Evolutionary conservation across 2,888 invertebrate genomes (phyloP), one percentile per base, ranked within the genome.

Genomic region (Papilio demoleus): DNA sequence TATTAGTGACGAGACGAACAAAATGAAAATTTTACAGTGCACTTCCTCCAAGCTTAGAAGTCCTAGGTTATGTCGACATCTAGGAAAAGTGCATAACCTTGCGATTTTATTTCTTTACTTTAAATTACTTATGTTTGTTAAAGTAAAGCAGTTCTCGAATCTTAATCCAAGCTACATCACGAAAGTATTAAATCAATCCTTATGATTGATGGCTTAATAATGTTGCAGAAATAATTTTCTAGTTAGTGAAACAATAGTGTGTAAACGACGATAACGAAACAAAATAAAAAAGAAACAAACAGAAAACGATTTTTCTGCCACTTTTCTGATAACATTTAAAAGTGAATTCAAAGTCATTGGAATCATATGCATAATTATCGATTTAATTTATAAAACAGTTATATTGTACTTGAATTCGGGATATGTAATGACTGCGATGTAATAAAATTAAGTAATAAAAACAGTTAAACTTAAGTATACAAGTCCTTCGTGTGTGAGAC

Each of bases 331-430:
- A 53, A 27, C 2, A 8, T 27, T 53, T 27, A 14, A n/a, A 53
- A 53, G 50, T 53, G 9, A 47, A 47, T 47, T 47, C n/a, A 53
- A 53, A 5, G 50, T 53, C 27, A 53, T 11, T 22, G 27, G 24
- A 53, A 53, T 50, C 50, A 27, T 8, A 24, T 27, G 50, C 50
- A 53, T 53, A 53, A 53, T 53, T 53, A 53, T 53, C 27, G 2
- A 53, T 53, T n/a, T 53, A 53, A 53, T 53, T 53, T 53, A 27
- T 27, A 27, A 6, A 24, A 27, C 24, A 27, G 27, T 27, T n/a
- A n/a, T 27, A 14, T 2, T 50, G 14, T 40, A 50, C 12, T 50
- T 22, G 12, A 14, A 50, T 50, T 50, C 45, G 9, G 22, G 11
- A 45, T 11, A 45, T 19, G 22, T 47, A 45, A 22, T 9, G 19